A percentile compares a stretch with the other conserved stretches of the same genome.
These are phyloP conservation scores for Dipodomys merriami DNA, from an alignment of 2,113 vertebrate genomes.

Conservation along the genomic window DNA sequence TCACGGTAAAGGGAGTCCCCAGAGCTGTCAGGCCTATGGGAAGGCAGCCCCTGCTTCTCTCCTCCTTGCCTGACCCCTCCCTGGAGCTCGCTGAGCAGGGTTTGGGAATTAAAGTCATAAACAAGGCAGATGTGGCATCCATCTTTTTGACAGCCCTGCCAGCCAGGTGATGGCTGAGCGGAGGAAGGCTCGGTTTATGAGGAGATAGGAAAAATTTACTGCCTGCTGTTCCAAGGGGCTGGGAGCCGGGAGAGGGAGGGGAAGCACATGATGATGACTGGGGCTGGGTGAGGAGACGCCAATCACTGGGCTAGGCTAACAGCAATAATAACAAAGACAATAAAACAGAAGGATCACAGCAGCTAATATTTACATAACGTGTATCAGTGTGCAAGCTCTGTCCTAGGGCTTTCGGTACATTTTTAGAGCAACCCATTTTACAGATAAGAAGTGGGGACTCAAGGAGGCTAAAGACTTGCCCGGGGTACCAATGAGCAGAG, in stretches of 20 bases:
- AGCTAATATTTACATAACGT: neutral
- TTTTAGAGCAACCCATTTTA: neutral
- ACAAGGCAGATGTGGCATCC: constrained; percentile 80
- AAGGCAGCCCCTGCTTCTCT: neutral
- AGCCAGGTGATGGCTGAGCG: constrained; percentile 82
- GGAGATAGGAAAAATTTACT: constrained; percentile 85
- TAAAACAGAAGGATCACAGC: neutral
- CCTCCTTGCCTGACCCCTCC: neutral
- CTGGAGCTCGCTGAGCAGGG: constrained; percentile 51
- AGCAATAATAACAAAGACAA: neutral
- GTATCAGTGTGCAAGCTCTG: neutral
- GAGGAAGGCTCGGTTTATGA: constrained; percentile 84
- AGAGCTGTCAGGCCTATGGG: neutral
- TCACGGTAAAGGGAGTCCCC: neutral
- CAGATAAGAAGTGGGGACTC: neutral
- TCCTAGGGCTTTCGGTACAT: neutral
- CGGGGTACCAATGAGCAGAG: neutral
- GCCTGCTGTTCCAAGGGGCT: constrained; percentile 74
- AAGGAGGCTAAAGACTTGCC: neutral
- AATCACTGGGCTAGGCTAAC: neutral
- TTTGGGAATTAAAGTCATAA: constrained; percentile 77
- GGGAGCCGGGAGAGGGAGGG: neutral
- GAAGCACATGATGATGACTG: neutral
- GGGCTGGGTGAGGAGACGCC: neutral
- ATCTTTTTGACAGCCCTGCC: constrained; percentile 84